Evolutionary conservation across 2,113 vertebrate genomes (phyloP).

Genomic region (Rhodinocichla rosea): DNA sequence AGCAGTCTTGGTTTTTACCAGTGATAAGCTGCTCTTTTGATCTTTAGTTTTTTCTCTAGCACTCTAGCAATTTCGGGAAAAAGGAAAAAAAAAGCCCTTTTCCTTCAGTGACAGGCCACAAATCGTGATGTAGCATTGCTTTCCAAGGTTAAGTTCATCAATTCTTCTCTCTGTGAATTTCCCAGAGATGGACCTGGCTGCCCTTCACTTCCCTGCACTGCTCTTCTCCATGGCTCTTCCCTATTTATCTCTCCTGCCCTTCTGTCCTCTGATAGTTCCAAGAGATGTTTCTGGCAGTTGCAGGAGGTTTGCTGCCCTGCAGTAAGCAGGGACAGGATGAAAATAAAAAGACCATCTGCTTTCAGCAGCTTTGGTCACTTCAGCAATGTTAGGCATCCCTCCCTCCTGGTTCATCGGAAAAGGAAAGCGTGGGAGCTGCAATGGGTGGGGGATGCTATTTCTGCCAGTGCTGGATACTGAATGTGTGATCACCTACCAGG

Average conservation of each 20-base stretch:
- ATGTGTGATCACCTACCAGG: background rate
- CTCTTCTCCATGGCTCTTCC: background rate
- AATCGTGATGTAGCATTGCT: background rate
- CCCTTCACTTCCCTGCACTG: background rate
- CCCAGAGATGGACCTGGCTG: background rate
- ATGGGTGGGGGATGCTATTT: background rate
- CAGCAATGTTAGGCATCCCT: background rate
- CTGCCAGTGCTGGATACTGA: background rate
- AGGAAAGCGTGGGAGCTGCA: background rate
- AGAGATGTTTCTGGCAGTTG: background rate
- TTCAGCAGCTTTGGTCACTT: slow-evolving; percentile 6
- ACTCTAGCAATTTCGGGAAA: background rate
- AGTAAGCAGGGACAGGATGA: background rate
- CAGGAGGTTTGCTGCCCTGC: background rate
- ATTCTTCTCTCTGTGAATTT: background rate
- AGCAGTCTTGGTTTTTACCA: background rate
- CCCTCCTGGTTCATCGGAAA: background rate
- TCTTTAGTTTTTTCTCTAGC: background rate
- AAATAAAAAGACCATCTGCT: background rate
- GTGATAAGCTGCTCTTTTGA: background rate
- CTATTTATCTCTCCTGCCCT: background rate
- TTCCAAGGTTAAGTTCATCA: background rate
- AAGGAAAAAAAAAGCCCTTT: background rate
- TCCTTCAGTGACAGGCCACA: background rate
- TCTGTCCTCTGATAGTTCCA: background rate